A percentile compares a stretch with the other conserved stretches of the same genome.
Conservation (phyloP, 2,797 vertebrate species). For the Neosalanx taihuensis region DNA sequence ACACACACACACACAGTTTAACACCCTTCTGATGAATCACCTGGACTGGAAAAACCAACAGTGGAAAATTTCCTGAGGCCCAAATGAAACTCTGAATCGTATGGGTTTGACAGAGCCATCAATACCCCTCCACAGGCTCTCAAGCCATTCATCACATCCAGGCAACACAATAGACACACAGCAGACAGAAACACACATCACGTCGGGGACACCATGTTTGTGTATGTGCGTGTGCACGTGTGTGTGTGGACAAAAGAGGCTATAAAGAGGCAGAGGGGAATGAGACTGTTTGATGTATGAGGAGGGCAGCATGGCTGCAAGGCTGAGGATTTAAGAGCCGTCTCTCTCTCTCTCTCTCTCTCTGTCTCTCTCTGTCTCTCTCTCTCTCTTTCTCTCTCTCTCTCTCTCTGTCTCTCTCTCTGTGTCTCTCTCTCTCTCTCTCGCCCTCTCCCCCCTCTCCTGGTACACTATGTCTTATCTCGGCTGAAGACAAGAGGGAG, state of each 20-base stretch:
- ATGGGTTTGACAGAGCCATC: slow-evolving; percentile 57
- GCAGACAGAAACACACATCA: slow-evolving; percentile 7
- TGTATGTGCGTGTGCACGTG: neutral
- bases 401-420: neutral
- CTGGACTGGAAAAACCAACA: slow-evolving; percentile 81
- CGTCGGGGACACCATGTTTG: neutral
- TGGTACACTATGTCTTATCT: no score
- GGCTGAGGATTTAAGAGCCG: no score
- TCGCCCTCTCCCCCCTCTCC: neutral
- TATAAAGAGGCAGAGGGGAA: neutral
- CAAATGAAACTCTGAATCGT: slow-evolving; percentile 62
- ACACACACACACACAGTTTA: slow-evolving; percentile 38
- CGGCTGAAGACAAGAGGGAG: no score
- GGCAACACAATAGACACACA: neutral
- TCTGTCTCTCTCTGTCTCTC: slow-evolving; percentile 13
- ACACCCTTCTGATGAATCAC: slow-evolving; percentile 72
- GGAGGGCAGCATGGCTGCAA: no score
- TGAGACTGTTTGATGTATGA: no score
- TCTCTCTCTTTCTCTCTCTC: neutral
- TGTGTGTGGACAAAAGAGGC: neutral
- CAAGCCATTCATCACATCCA: slow-evolving; percentile 50
- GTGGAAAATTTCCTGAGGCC: slow-evolving; percentile 74
- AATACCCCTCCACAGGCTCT: slow-evolving; percentile 52
- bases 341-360: neutral
- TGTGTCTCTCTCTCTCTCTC: neutral